Conservation (phyloP, 1,140 invertebrate species). For the Conus ventricosus region DNA sequence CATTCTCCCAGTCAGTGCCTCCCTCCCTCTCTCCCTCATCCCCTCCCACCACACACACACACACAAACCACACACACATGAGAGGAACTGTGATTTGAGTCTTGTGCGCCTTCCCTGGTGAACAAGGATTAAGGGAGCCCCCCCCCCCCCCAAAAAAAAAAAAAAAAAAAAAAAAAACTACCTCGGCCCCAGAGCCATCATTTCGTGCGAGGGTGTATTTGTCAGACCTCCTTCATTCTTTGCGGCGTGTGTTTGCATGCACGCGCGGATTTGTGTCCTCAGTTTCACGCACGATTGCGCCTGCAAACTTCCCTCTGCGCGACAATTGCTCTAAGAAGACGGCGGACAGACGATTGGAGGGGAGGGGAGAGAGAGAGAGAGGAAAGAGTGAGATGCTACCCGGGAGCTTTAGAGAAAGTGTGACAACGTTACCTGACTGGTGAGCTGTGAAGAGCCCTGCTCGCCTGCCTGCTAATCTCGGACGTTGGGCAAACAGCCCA, state of each 20-base stretch:
- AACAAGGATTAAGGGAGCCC: no score
- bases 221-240: constrained; percentile 3
- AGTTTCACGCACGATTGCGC: not conserved
- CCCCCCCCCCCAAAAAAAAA: not conserved
- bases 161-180: no score
- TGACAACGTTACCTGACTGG: not conserved
- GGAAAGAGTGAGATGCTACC: not conserved
- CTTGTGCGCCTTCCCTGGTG: not conserved
- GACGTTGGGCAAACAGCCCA: not conserved
- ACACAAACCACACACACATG: not conserved
- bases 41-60: not conserved
- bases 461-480: not conserved
- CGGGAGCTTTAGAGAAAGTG: no score
- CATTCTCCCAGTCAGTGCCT: not conserved
- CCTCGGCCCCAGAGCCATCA: not conserved
- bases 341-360: not conserved
- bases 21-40: not conserved
- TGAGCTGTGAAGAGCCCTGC: not conserved
- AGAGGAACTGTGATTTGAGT: not conserved
- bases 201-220: not conserved
- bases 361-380: not conserved
- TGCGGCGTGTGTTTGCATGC: constrained; percentile 9
- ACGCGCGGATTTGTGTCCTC: not conserved
- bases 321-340: not conserved
- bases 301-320: not conserved